Evolutionary conservation across 2,113 vertebrate species (phyloP).

Genomic region (Poecilia latipinna): DNA sequence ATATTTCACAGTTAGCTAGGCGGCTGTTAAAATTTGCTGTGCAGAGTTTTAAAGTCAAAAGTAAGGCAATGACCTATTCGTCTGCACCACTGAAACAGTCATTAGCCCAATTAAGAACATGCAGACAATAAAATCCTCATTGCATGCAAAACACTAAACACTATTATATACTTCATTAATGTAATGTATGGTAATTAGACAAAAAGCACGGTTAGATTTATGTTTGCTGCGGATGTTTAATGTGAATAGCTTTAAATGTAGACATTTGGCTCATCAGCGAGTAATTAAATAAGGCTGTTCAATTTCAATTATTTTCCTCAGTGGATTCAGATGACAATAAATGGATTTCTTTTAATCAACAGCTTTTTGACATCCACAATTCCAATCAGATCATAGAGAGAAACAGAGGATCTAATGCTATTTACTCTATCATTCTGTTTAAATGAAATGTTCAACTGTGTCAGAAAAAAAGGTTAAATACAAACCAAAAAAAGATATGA

Average conservation of each 20-base stretch:
- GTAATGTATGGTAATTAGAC: conserved; percentile 46
- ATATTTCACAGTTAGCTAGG: conserved; percentile 73
- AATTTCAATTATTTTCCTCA: conserved; percentile 19
- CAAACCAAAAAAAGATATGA: background rate
- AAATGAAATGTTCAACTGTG: background rate
- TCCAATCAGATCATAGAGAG: background rate
- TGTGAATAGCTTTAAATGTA: conserved; percentile 29
- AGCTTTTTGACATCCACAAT: background rate
- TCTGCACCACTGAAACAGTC: conserved; percentile 60
- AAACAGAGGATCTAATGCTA: background rate
- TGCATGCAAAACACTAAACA: conserved; percentile 34
- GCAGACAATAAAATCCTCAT: conserved; percentile 46
- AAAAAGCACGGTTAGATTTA: conserved; percentile 26
- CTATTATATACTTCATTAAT: conserved; percentile 40
- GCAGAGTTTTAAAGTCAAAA: conserved; percentile 69
- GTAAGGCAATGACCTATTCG: conserved; percentile 60
- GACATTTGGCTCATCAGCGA: conserved; percentile 12
- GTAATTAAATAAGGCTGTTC: conserved; percentile 7
- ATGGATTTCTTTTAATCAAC: conserved; percentile 6
- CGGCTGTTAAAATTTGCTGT: conserved; percentile 67
- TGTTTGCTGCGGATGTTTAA: conserved; percentile 33
- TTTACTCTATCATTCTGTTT: background rate
- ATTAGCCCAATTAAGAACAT: conserved; percentile 69
- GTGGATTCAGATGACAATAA: conserved; percentile 8
- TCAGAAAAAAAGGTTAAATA: background rate